Conservation (phyloP, 1,140 invertebrate species). For the Bombus superbus region DNA sequence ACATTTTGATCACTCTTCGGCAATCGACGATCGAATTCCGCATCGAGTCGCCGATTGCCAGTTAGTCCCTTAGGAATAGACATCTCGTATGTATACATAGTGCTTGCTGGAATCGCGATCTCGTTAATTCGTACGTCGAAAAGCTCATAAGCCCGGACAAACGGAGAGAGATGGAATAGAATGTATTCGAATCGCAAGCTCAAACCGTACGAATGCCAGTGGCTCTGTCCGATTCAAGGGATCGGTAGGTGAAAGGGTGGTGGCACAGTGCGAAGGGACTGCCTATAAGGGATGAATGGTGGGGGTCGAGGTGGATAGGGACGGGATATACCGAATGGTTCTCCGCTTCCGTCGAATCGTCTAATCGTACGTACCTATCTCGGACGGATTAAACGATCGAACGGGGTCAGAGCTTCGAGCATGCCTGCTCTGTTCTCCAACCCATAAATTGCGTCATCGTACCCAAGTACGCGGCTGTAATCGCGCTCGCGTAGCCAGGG, state of each 20-base stretch:
- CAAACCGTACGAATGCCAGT: constrained; percentile 15
- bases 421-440: constrained; percentile 31
- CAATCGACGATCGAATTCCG: not conserved
- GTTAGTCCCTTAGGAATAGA: not conserved
- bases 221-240: constrained; percentile 16
- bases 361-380: constrained; percentile 67
- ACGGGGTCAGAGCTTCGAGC: constrained; percentile 46
- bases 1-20: not conserved
- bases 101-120: constrained; percentile 31
- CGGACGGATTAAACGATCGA: constrained; percentile 63
- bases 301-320: not conserved
- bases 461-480: constrained; percentile 35
- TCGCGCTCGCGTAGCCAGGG: constrained; percentile 19
- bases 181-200: constrained; percentile 4
- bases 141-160: constrained; percentile 58
- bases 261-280: constrained; percentile 41
- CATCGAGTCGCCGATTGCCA: not conserved
- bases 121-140: constrained; percentile 52
- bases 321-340: constrained; percentile 53
- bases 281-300: not conserved
- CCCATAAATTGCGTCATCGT: constrained; percentile 54
- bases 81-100: constrained; percentile 7
- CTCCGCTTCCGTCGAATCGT: constrained; percentile 61
- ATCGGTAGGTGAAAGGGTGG: not conserved
- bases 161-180: not conserved